Evolutionary conservation across 2,888 invertebrate species (phyloP), one percentile per base, ranked within the genome.

Genomic region (Therioaphis trifolii): DNA sequence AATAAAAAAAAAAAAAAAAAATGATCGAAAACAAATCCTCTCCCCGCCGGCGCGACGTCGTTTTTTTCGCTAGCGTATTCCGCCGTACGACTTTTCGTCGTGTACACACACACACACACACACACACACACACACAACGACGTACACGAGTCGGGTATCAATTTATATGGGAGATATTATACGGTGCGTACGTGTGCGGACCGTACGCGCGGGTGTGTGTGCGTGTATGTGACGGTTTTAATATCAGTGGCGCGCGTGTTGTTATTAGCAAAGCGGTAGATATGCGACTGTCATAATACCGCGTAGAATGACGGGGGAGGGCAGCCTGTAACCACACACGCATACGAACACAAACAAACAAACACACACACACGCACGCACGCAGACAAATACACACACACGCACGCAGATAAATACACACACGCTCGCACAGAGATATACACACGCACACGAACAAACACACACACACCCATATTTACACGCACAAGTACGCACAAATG

Each of bases 21-120:
- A 72, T 35, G 71, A 80, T 80, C 80, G 71, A 72, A 72, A 80
- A 80, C 80, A 72, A 80, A 80, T 80, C 61, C 2, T 27, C 12
- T 0, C n/a, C 24, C 18, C 35, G 9, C 7, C 76, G 7, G n/a
- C 21, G 21, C 21, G 21, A 24, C 27, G 14, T 58, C 27, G 21
- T n/a, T n/a, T 40, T 75, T 35, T 77, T 52, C 5, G n/a, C n/a
- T n/a, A n/a, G n/a, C n/a, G 49, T 15, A 49, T 52, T 66, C 21
- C 52, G 29, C 35, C 46, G 49, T 15, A 14, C 14, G 75, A 46
- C 61, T 75, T 55, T 35, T 24, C 75, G 55, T 40, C 18, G 14
- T n/a, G 18, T 68, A 66, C 4, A 5, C 1, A 43, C 18, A 76
- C n/a, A 63, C 18, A 21, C 18, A 2, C 74, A 35, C 15, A 3